Conservation (phyloP, 2,113 vertebrate species). For the Stictonetta naevosa region DNA sequence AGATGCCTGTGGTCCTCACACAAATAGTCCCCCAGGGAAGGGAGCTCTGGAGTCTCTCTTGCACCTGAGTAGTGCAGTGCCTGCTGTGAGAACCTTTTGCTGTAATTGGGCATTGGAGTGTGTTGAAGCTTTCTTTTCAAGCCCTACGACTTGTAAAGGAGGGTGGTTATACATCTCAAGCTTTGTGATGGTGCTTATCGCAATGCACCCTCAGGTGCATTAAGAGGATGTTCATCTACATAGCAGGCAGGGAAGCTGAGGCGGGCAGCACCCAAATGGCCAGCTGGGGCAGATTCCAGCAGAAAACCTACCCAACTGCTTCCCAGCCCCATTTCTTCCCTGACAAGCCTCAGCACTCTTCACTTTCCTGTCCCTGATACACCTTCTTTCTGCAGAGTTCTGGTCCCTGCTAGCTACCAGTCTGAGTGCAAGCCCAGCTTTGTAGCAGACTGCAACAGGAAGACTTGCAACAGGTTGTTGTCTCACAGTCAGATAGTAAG, state of each 20-base stretch:
- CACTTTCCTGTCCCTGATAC: not conserved
- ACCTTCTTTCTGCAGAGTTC: not conserved
- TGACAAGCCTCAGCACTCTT: not conserved
- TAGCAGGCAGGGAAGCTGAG: not conserved
- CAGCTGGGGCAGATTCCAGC: not conserved
- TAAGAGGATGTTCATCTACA: not conserved
- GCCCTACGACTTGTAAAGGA: accelerated
- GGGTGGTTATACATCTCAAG: too few species aligned
- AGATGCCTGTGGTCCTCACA: not conserved
- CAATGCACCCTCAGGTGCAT: too few species aligned
- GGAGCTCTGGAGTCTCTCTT: not conserved
- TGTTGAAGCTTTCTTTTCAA: not conserved
- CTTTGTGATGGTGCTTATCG: too few species aligned
- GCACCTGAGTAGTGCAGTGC: too few species aligned
- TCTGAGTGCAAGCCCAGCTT: not conserved
- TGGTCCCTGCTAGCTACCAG: not conserved
- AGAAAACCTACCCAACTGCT: not conserved
- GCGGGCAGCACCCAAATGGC: not conserved
- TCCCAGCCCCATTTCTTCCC: not conserved
- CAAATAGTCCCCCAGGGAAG: accelerated
- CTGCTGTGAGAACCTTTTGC: not conserved
- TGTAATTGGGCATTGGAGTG: not conserved
- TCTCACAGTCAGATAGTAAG: too few species aligned
- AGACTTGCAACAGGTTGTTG: not conserved
- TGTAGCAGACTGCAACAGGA: not conserved